phyloP scores from a whole-genome alignment of 2,113 vertebrate genomes.

The Aegypius monachus region DNA sequence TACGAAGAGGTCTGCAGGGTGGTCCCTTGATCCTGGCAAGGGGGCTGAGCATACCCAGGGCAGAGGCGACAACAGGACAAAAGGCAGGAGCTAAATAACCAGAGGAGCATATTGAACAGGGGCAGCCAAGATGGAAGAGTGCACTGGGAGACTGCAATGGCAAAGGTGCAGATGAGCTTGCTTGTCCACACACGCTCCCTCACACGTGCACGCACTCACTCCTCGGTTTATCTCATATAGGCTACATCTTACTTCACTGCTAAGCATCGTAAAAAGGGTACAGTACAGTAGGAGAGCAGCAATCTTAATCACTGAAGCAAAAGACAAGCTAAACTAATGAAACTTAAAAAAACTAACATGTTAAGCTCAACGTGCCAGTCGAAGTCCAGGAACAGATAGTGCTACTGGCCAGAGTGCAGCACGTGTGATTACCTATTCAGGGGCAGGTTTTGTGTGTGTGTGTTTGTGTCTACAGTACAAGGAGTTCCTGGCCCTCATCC shows the following conservation, averaged over 20 bases:
- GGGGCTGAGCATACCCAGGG: fast-evolving
- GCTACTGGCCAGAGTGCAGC: neutral
- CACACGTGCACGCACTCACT: fast-evolving
- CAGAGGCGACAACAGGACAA: neutral
- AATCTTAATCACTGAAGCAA: neutral
- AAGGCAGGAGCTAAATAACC: neutral
- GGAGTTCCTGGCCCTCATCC: neutral
- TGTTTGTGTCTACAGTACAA: neutral
- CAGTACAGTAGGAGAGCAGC: neutral
- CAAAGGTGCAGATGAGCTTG: neutral
- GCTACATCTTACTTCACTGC: neutral
- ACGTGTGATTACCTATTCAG: neutral
- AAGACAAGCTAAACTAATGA: neutral
- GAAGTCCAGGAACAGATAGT: neutral
- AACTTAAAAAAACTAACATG: neutral
- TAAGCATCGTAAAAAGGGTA: neutral
- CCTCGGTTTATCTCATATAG: neutral
- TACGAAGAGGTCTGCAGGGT: neutral
- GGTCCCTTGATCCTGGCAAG: neutral
- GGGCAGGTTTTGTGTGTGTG: no score
- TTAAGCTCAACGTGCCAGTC: neutral
- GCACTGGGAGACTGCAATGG: neutral
- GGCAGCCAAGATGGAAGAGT: neutral
- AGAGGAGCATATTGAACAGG: neutral
- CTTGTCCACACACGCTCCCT: neutral